Conservation (phyloP, 2,888 invertebrate species). For the Amphipoea oculea region DNA sequence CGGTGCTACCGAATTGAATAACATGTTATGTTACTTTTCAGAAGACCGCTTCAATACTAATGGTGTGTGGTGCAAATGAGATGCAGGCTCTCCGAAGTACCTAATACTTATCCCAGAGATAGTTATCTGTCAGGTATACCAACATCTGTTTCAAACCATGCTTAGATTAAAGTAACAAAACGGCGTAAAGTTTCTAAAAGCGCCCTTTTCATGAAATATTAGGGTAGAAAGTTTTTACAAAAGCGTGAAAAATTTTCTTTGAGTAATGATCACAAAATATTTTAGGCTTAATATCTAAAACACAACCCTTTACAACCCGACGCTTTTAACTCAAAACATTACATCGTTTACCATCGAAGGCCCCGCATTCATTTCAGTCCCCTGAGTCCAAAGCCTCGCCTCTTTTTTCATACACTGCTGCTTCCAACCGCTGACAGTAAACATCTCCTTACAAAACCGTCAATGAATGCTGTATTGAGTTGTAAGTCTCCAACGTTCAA, state of each 20-base stretch:
- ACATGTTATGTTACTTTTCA: constrained; percentile 23
- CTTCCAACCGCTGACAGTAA: constrained; percentile 3
- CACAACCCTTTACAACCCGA: constrained; percentile 33
- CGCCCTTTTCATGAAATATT: constrained; percentile 20
- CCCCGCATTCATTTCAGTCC: constrained; percentile 41
- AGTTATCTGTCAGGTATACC: neutral
- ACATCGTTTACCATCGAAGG: constrained; percentile 53
- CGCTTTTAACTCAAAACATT: constrained; percentile 50
- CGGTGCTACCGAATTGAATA: constrained; percentile 9
- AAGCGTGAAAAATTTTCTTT: constrained; percentile 15
- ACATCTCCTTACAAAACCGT: constrained; percentile 14
- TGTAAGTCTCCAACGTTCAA: constrained; percentile 20
- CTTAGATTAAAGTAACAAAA: neutral
- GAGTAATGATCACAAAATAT: constrained; percentile 34
- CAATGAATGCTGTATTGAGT: constrained; percentile 23
- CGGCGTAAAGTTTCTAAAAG: constrained; percentile 6
- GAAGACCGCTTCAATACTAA: constrained; percentile 2
- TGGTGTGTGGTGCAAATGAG: neutral
- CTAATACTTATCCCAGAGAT: no score
- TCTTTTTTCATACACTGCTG: constrained; percentile 20
- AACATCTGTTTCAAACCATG: neutral
- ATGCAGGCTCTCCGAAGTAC: neutral
- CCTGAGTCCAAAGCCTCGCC: constrained; percentile 7
- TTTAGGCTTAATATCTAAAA: constrained; percentile 33
- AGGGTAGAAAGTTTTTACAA: constrained; percentile 26